Conservation (phyloP, 2,797 vertebrate genomes). For the Buceros bicornis region DNA sequence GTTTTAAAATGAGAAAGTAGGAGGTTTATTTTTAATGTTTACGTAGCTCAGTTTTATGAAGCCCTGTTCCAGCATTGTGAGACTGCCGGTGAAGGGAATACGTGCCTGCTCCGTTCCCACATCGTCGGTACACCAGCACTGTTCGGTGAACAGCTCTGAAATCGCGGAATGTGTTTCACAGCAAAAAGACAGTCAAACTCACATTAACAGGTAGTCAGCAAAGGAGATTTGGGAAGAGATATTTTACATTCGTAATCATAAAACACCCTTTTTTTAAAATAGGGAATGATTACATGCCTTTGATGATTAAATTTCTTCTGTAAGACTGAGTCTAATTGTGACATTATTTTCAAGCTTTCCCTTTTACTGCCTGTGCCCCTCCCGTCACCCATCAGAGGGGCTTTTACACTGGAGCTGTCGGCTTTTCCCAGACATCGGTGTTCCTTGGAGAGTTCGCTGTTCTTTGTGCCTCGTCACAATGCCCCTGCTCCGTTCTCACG, state of each 20-base stretch:
- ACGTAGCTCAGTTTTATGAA: not conserved
- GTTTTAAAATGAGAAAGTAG: not conserved
- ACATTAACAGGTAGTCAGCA: not conserved
- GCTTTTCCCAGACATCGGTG: not conserved
- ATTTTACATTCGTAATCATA: not conserved
- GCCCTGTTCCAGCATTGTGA: not conserved
- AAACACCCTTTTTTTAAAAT: not conserved
- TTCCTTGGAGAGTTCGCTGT: not conserved
- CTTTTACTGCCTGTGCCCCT: not conserved
- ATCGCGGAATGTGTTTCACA: not conserved
- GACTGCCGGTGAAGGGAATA: not conserved
- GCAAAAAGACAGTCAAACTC: not conserved
- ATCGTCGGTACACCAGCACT: not conserved
- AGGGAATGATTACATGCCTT: not conserved
- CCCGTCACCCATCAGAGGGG: not conserved
- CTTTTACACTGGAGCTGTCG: not conserved
- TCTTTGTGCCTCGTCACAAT: not conserved
- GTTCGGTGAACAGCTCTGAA: not conserved
- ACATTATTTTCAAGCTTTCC: not conserved
- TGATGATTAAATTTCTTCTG: conserved; percentile 6
- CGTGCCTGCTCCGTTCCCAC: not conserved
- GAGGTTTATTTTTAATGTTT: not conserved
- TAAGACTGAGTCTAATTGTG: not conserved
- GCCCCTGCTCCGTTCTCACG: not conserved
- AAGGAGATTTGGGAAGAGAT: not conserved